Conservation (phyloP, 2,888 invertebrate species). For the Proisotoma minuta region DNA sequence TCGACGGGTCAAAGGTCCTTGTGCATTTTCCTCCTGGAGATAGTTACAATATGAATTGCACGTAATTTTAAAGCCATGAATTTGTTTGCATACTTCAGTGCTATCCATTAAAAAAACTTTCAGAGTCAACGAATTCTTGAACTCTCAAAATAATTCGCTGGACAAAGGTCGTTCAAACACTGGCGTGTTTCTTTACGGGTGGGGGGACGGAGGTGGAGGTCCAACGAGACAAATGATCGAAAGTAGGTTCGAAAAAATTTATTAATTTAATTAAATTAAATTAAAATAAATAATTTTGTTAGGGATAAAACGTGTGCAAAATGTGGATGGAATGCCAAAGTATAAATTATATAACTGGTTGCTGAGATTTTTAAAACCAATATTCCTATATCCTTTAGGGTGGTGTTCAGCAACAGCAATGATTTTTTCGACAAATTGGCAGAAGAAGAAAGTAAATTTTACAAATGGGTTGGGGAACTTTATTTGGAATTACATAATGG, state of each 20-base stretch:
- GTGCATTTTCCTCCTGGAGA: slow-evolving; percentile 55
- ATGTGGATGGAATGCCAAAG: slow-evolving; percentile 55
- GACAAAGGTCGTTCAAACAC: slow-evolving; percentile 53
- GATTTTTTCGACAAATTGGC: slow-evolving; percentile 48
- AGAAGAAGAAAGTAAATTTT: slow-evolving; percentile 50
- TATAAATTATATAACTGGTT: slow-evolving; percentile 30
- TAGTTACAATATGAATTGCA: slow-evolving; percentile 49
- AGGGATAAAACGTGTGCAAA: slow-evolving; percentile 49
- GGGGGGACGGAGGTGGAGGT: slow-evolving; percentile 48
- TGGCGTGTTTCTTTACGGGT: slow-evolving; percentile 53
- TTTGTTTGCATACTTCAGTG: not conserved
- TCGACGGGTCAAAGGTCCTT: slow-evolving; percentile 50
- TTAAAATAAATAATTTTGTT: too few relatives aligned
- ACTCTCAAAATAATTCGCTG: slow-evolving; percentile 52
- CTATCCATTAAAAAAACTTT: not conserved
- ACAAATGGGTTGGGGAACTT: slow-evolving; percentile 55
- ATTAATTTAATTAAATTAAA: too few relatives aligned
- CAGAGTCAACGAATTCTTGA: slow-evolving; percentile 48
- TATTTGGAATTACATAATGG: slow-evolving; percentile 57
- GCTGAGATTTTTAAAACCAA: not conserved
- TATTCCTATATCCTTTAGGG: slow-evolving; percentile 24
- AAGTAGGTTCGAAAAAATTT: too few relatives aligned
- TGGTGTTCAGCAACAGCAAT: slow-evolving; percentile 48
- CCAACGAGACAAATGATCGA: not conserved
- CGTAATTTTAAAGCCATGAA: not conserved